Conservation (phyloP, 2,113 vertebrate genomes). For the rat (Rattus norvegicus) region GRCr8 NC_086019.1:27912501-27913000, state of each 20-base stretch:
- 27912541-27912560: neutral
- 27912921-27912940: neutral
- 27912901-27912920: neutral
- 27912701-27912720: neutral
- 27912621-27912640: neutral
- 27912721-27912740: neutral
- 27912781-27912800: neutral
- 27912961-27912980: neutral
- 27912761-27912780: neutral
- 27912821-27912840: neutral
- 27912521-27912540: neutral
- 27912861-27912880: neutral
- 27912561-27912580: neutral
- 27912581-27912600: neutral
- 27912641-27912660: neutral
- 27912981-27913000: conserved; percentile 1
- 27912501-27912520: conserved; percentile 19
- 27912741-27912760: neutral
- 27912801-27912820: neutral
- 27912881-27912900: neutral
- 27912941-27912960: neutral
- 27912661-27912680: neutral
- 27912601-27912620: neutral
- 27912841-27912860: neutral
- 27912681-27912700: neutral